phyloP scores from a whole-genome alignment of 1,140 invertebrate genomes.

The Dermatophagoides farinae region DNA sequence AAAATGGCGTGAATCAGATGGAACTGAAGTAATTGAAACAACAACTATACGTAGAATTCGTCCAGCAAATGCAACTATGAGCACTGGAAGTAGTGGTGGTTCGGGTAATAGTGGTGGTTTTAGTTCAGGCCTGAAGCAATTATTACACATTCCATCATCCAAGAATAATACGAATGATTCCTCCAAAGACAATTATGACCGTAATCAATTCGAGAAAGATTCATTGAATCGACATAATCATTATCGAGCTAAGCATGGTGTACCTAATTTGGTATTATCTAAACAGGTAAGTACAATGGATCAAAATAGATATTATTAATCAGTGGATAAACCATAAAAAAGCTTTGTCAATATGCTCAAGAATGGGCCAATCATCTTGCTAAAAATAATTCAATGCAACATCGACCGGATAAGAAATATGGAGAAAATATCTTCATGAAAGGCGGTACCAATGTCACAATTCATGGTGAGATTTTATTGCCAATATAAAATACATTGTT shows the following conservation, averaged over 20 bases:
- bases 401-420: slow-evolving; percentile 38
- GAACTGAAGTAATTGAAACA: neutral
- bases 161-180: too few relatives aligned
- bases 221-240: slow-evolving; percentile 51
- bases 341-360: slow-evolving; percentile 6
- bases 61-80: neutral
- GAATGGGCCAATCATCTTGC: neutral
- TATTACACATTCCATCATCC: too few relatives aligned
- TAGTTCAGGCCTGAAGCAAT: too few relatives aligned
- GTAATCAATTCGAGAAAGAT: slow-evolving; percentile 32
- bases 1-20: neutral
- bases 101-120: too few relatives aligned
- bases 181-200: neutral
- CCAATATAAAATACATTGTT: neutral
- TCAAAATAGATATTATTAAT: neutral
- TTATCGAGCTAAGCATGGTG: slow-evolving; percentile 47
- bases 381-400: slow-evolving; percentile 22
- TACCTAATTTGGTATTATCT: slow-evolving; percentile 40
- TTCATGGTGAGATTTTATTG: neutral
- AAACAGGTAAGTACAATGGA: slow-evolving; percentile 37
- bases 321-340: too few relatives aligned
- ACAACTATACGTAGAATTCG: neutral
- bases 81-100: neutral
- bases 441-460: neutral
- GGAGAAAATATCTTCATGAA: slow-evolving; percentile 54